Base-by-base conservation (phyloP, 2,888 invertebrate genomes). In the Torymus texanus region DNA sequence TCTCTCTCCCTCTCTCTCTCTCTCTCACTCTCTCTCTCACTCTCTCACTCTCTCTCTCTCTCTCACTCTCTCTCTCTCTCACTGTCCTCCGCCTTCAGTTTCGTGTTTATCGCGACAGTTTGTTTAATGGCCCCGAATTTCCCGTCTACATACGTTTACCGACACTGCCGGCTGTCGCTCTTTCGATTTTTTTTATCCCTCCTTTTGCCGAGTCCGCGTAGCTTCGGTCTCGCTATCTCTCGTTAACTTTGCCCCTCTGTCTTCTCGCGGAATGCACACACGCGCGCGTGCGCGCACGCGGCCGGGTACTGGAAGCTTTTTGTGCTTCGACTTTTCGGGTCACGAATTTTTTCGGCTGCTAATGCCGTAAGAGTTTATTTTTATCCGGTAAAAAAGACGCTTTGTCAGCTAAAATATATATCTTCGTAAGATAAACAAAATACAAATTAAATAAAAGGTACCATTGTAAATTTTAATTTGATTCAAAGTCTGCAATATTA, bases 71-170 rank as follows among this genome's bases (percentile, higher is more conserved):
- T n/a, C n/a, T n/a, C n/a, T 51, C 76, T 18, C 41, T 41, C 56
- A 50, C 68, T 59, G 8, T 8, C 18, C 62, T 61, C 72, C 66
- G 63, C 73, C 73, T 78, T 78, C 56, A 68, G 66, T 78, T 74
- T 73, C 58, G 29, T 62, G 73, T 73, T 78, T 73, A 78, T 73
- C 73, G 73, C 65, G 73, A 73, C 78, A 73, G 73, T 67, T 73
- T 73, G 78, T 65, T 73, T 78, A 78, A 78, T 78, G 73, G 67
- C 67, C 56, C 50, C 62, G 67, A 78, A 78, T 73, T 78, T 78
- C 59, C 66, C 24, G 62, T 76, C 62, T 41, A 68, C 75, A 55
- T 76, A 76, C 62, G 62, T 62, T 67, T 75, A 51, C 65, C 65
- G 56, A 56, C 58, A 16, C 65, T 11, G 4, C 55, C 4, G 13